Evolutionary conservation across 2,797 vertebrate genomes (phyloP), one percentile per base, ranked within the genome.

Genomic region (Novumbra hubbsi): DNA sequence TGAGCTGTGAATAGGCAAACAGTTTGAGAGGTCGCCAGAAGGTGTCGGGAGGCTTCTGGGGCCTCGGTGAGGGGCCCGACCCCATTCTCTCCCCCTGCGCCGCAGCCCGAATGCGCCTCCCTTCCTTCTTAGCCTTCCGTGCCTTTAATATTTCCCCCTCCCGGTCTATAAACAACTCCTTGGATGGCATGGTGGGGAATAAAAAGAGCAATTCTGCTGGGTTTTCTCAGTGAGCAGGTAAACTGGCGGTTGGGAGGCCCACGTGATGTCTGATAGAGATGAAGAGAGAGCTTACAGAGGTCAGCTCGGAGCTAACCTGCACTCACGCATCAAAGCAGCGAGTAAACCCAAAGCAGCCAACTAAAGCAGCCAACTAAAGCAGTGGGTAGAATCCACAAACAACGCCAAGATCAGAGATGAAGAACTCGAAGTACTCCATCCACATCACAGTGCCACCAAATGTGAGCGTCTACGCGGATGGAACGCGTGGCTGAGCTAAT

Each of bases 1-100:
- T 98, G 88, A 99, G 91, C 98, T 99, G 98, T 3, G 96, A 99
- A 96, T 98, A 97, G 94, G 96, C 96, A 96, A 99, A 99, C 88
- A 97, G 95, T 95, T 96, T 95, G 84, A 99, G 28, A 32, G 97
- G 97, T 93, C 96, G 95, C 97, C 97, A 99, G 89, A 98, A 94
- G 16, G 95, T 92, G 88, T 94, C 94, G 1, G 96, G 88, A 15
- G 96, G 94, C 90, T 99, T 98, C 85, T 87, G 90, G 90, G 92
- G 86, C 0, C 7, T 17, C 5, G 19, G 81, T 70, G 0, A 45
- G n/a, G 70, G 30, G 27, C 62, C 27, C 28, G 27, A 64, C 62
- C 92, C 93, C 90, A 95, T 93, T 80, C 95, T 95, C 92, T 96
- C 92, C 83, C 95, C 92, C 75, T 97, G 80, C 64, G 96, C 95